Evolutionary conservation across 1,140 invertebrate genomes (phyloP).

Genomic region (Ostrea denselamellosa): DNA sequence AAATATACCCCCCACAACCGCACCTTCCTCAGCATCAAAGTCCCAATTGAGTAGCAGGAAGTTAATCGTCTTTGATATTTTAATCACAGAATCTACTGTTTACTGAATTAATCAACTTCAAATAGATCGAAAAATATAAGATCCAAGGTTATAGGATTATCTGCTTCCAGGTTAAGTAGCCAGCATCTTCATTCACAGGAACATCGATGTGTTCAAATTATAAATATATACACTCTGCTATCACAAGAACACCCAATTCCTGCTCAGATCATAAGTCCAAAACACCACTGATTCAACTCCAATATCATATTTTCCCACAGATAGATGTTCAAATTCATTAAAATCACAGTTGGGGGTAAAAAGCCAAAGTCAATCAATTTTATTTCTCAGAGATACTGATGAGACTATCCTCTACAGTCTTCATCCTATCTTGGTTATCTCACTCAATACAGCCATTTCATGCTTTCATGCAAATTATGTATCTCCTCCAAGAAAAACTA

Average conservation of each 20-base stretch:
- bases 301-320: neutral
- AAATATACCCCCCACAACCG: neutral
- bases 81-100: constrained; percentile 27
- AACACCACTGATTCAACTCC: neutral
- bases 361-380: neutral
- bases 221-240: neutral
- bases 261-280: neutral
- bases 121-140: constrained; percentile 28
- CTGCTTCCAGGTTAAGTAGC: constrained; percentile 32
- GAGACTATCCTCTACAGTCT: neutral
- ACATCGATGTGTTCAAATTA: neutral
- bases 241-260: neutral
- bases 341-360: constrained; percentile 30
- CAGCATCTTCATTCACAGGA: neutral
- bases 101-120: constrained; percentile 25
- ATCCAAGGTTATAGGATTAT: constrained; percentile 18
- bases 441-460: constrained; percentile 7
- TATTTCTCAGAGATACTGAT: neutral
- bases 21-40: constrained; percentile 15
- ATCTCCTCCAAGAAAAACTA: constrained; percentile 36
- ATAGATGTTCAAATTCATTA: constrained; percentile 25
- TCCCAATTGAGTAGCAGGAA: neutral
- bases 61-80: constrained; percentile 33
- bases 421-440: neutral
- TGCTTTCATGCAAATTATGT: constrained; percentile 24